Evolutionary conservation across 2,797 vertebrate genomes (phyloP).

Genomic region (Synanceia verrucosa): DNA sequence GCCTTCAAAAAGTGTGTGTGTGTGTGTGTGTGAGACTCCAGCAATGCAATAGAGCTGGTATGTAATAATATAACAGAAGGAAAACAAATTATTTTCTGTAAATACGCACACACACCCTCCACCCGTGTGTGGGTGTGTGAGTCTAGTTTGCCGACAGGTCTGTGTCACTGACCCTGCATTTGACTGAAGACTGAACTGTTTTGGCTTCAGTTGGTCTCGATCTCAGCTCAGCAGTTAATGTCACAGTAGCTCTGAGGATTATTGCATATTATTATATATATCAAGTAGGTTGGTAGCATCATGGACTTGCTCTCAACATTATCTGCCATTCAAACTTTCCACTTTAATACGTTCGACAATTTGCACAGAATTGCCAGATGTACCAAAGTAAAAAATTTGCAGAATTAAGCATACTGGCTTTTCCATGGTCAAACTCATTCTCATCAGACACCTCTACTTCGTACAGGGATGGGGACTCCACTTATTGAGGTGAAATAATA

Average conservation of each 20-base stretch:
- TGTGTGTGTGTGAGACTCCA: background rate
- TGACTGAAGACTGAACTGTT: background rate
- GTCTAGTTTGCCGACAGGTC: background rate
- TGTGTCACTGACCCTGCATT: background rate
- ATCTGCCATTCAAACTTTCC: background rate
- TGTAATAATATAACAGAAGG: background rate
- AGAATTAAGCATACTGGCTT: background rate
- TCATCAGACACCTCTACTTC: background rate
- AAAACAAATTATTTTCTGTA: too few relatives aligned
- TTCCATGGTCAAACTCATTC: background rate
- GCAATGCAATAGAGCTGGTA: background rate
- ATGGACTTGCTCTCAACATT: background rate
- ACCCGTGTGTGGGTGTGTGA: background rate
- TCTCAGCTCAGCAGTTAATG: background rate
- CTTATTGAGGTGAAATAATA: background rate
- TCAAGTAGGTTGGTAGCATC: conserved; percentile 1
- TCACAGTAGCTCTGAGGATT: conserved; percentile 29
- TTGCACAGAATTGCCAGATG: background rate
- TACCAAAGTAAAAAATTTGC: background rate
- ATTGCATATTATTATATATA: conserved; percentile 30
- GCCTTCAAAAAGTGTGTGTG: background rate
- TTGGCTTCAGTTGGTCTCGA: background rate
- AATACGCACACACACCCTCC: conserved; percentile 11
- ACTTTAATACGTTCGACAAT: background rate
- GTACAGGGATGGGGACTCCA: background rate